phyloP scores from a whole-genome alignment of 2,797 vertebrate genomes.

The Anomalospiza imberbis region DNA sequence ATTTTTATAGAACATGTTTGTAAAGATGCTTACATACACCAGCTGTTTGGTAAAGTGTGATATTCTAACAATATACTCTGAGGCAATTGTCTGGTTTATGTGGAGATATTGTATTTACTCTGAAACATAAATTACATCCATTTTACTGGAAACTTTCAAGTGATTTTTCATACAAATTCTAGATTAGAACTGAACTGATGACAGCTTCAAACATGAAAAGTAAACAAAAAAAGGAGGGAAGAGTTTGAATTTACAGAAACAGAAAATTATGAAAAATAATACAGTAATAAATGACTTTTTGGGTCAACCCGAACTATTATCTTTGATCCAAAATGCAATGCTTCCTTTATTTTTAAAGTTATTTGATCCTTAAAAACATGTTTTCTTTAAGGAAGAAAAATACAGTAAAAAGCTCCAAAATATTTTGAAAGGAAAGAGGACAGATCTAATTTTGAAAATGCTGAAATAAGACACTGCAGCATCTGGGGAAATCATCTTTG shows the following conservation, averaged over 20 bases:
- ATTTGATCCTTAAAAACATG: neutral
- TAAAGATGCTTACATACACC: neutral
- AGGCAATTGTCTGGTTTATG: neutral
- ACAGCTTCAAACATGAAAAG: neutral
- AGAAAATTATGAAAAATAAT: neutral
- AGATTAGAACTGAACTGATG: neutral
- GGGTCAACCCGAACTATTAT: neutral
- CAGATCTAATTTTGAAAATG: conserved; percentile 38
- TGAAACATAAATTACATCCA: neutral
- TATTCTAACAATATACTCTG: neutral
- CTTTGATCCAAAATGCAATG: neutral
- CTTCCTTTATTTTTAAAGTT: neutral
- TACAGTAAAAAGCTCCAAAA: neutral
- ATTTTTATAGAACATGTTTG: neutral
- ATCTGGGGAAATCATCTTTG: conserved; percentile 50
- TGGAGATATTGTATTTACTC: neutral
- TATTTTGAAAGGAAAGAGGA: neutral
- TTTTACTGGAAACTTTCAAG: neutral
- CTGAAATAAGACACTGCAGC: conserved; percentile 26
- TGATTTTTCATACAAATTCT: neutral
- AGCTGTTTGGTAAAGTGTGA: neutral
- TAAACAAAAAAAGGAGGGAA: neutral
- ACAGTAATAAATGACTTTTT: neutral
- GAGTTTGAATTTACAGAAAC: neutral
- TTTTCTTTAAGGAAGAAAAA: neutral